Conservation (phyloP, 1,140 invertebrate species). For the Lethrus apterus region DNA sequence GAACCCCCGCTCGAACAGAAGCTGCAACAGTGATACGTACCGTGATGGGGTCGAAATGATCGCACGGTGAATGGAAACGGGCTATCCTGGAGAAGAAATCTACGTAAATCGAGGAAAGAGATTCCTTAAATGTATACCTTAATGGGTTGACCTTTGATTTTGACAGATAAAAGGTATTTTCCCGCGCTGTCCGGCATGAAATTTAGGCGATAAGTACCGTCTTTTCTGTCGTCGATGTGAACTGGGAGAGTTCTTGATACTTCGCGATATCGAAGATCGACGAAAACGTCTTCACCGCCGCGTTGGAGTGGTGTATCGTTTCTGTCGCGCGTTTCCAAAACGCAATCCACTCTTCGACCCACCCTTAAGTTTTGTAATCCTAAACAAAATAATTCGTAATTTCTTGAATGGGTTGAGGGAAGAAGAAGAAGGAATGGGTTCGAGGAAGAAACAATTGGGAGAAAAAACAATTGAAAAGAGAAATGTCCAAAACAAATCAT, state of each 20-base stretch:
- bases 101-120: constrained; percentile 13
- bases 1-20: constrained; percentile 71
- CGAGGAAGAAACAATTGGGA: no score
- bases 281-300: constrained; percentile 44
- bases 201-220: constrained; percentile 52
- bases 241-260: constrained; percentile 42
- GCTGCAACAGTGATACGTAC: constrained; percentile 71
- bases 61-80: constrained; percentile 52
- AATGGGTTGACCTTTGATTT: constrained; percentile 53
- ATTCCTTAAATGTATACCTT: constrained; percentile 41
- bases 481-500: no score
- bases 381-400: constrained; percentile 18
- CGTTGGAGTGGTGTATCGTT: constrained; percentile 46
- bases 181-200: constrained; percentile 54
- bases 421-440: no score
- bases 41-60: constrained; percentile 51
- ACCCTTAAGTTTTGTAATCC: constrained; percentile 41
- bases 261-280: constrained; percentile 42
- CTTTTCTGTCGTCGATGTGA: constrained; percentile 49
- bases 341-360: constrained; percentile 43
- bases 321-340: constrained; percentile 47
- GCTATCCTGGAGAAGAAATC: constrained; percentile 43
- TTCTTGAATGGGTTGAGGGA: no score
- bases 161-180: constrained; percentile 49
- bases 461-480: no score